Percentiles rank a stretch among this genome's conserved stretches.
phyloP scores from a whole-genome alignment of 2,797 vertebrate genomes.

The Rhinichthys osculus region DNA sequence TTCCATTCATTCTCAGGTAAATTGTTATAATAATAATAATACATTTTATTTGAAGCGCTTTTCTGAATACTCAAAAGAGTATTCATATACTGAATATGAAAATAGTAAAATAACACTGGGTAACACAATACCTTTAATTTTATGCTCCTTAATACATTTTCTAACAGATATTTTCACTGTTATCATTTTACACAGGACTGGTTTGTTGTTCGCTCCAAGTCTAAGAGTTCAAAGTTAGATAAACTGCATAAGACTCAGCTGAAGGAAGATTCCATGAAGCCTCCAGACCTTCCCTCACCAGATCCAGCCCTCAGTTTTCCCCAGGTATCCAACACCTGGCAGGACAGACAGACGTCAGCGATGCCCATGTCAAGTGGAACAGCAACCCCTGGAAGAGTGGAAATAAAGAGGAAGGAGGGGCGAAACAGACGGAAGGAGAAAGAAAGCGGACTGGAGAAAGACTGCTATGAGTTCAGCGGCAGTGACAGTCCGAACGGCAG shows the following conservation, averaged over 20 bases:
- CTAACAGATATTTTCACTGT: background rate
- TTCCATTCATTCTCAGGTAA: constrained; percentile 91
- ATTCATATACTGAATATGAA: too few relatives aligned
- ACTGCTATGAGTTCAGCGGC: constrained; percentile 63
- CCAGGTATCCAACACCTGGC: constrained; percentile 36
- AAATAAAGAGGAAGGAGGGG: constrained; percentile 31
- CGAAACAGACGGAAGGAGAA: constrained; percentile 61
- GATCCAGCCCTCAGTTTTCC: constrained; percentile 69
- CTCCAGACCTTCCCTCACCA: constrained; percentile 69
- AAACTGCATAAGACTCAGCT: constrained; percentile 85
- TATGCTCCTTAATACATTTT: background rate
- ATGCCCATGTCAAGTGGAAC: constrained; percentile 47
- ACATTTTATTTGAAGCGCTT: too few relatives aligned
- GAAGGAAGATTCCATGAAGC: constrained; percentile 73
- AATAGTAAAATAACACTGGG: background rate
- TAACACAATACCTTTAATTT: background rate
- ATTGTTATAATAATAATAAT: background rate
- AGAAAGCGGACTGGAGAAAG: constrained; percentile 58
- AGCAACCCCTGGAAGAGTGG: constrained; percentile 19
- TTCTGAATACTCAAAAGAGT: too few relatives aligned
- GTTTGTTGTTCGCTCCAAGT: constrained; percentile 89
- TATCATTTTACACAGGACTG: constrained; percentile 83
- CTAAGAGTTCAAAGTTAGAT: constrained; percentile 86
- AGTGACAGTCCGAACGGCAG: constrained; percentile 62
- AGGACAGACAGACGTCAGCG: constrained; percentile 4